phyloP scores from a whole-genome alignment of 2,888 invertebrate species.

The Spilosoma lubricipeda region DNA sequence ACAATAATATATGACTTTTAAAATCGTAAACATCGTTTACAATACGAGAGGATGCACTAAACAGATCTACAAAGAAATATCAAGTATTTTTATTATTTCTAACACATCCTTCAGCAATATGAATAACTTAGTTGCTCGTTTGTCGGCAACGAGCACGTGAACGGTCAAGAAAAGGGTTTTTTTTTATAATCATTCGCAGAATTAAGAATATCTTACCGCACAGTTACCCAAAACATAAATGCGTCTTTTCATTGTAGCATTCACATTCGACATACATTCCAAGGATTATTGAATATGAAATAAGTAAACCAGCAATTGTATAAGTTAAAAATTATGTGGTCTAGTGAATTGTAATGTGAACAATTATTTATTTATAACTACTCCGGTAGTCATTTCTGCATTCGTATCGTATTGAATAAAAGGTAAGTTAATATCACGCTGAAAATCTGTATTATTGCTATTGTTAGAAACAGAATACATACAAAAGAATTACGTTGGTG shows the following conservation, averaged over 20 bases:
- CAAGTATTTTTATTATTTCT: slow-evolving; percentile 74
- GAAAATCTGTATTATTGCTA: slow-evolving; percentile 41
- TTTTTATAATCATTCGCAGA: slow-evolving; percentile 64
- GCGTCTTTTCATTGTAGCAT: slow-evolving; percentile 53
- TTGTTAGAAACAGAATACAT: slow-evolving; percentile 35
- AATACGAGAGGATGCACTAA: slow-evolving; percentile 59
- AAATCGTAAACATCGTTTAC: slow-evolving; percentile 69
- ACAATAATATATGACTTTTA: slow-evolving; percentile 77
- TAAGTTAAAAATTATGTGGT: slow-evolving; percentile 60
- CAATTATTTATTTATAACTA: slow-evolving; percentile 61
- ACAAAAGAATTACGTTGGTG: slow-evolving; percentile 41
- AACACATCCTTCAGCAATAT: slow-evolving; percentile 71
- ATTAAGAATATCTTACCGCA: slow-evolving; percentile 53
- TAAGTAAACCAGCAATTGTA: slow-evolving; percentile 41
- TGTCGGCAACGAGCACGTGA: slow-evolving; percentile 78
- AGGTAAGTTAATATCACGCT: slow-evolving; percentile 59
- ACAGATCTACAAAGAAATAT: slow-evolving; percentile 60
- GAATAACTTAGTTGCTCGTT: slow-evolving; percentile 62
- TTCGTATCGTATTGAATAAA: slow-evolving; percentile 52
- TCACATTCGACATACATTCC: slow-evolving; percentile 55
- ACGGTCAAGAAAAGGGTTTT: slow-evolving; percentile 71
- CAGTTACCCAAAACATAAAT: slow-evolving; percentile 56
- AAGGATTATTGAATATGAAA: slow-evolving; percentile 43
- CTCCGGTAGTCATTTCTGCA: slow-evolving; percentile 60
- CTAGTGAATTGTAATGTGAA: slow-evolving; percentile 62